Evolutionary conservation across 1,140 invertebrate genomes (phyloP), one percentile per base, ranked within the genome.

Genomic region (Drosophila oshimai): DNA sequence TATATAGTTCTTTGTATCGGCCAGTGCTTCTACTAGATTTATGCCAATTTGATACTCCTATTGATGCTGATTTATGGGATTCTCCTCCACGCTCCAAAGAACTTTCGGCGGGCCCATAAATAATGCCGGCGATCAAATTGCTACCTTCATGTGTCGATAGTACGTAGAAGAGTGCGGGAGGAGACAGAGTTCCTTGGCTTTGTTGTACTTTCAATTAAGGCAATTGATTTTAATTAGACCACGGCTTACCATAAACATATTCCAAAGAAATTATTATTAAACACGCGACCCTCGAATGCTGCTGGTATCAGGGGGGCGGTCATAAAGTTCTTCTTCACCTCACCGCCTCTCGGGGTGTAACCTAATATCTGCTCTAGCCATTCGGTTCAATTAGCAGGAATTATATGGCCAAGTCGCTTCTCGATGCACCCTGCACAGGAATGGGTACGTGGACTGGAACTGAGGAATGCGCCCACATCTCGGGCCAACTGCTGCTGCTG

Each of bases 191-290:
- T 51, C 49, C 31, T 62, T 58, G 36, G 28, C 45, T 80, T 57
- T 86, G 65, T 80, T 86, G 73, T 80, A 71, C 81, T 87, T 87
- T 81, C 81, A 87, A 87, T 87, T 87, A 87, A 87, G 83, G 55
- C 81, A 87, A 87, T 87, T 87, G 81, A 87, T 81, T 87, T 87
- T 87, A 87, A 87, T 87, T 87, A 87, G 81, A 87, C 81, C 81
- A 87, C 75, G 81, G 84, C 78, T 83, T 83, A 67, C 53, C 50
- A 67, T 76, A 76, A 58, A 74, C 76, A 86, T 73, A 76, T 87
- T 86, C 77, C 68, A 60, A 76, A 76, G 76, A 87, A 81, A 87
- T 87, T 76, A 86, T 87, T 87, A 87, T 87, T 87, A 87, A 87
- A 58, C 81, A 87, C 81, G 81, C 81, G 76, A 87, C 68, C 68